phyloP scores from a whole-genome alignment of 2,888 invertebrate genomes.

The Prosopocoilus inquinatus region DNA sequence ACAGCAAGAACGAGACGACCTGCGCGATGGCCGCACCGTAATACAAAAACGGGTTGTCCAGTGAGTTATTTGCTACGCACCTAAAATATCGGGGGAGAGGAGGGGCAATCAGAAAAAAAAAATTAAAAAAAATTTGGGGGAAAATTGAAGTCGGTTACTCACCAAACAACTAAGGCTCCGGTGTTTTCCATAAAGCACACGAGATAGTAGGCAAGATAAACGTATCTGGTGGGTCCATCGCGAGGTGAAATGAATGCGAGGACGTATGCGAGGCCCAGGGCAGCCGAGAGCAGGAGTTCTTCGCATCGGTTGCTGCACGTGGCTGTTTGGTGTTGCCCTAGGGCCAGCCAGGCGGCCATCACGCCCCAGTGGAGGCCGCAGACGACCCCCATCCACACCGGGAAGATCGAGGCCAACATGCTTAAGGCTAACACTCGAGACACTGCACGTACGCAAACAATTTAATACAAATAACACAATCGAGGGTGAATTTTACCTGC shows the following conservation, averaged over 20 bases:
- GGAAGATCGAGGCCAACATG: constrained; percentile 56
- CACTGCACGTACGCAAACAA: constrained; percentile 39
- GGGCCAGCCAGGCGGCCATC: constrained; percentile 57
- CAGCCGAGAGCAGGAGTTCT: constrained; percentile 52
- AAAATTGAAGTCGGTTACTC: constrained; percentile 30
- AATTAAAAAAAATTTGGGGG: not conserved
- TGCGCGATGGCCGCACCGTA: constrained; percentile 49
- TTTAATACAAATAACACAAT: not conserved
- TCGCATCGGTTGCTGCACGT: constrained; percentile 51
- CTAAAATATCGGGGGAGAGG: constrained; percentile 34
- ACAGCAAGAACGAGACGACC: constrained; percentile 47
- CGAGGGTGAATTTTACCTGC: constrained; percentile 45
- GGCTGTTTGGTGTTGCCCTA: constrained; percentile 50
- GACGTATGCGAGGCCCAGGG: constrained; percentile 59
- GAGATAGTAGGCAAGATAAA: constrained; percentile 52
- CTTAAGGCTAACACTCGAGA: constrained; percentile 58
- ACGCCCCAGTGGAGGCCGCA: constrained; percentile 56
- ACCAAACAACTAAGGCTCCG: constrained; percentile 52
- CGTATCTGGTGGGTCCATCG: constrained; percentile 59
- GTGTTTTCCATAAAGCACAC: constrained; percentile 55
- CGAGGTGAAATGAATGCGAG: constrained; percentile 60
- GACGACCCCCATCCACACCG: constrained; percentile 52
- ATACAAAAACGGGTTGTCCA: constrained; percentile 46
- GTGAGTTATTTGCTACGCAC: constrained; percentile 50
- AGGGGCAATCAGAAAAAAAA: no score